Evolutionary conservation across 2,888 invertebrate genomes (phyloP), one percentile per base, ranked within the genome.

Genomic region (Merodon equestris): DNA sequence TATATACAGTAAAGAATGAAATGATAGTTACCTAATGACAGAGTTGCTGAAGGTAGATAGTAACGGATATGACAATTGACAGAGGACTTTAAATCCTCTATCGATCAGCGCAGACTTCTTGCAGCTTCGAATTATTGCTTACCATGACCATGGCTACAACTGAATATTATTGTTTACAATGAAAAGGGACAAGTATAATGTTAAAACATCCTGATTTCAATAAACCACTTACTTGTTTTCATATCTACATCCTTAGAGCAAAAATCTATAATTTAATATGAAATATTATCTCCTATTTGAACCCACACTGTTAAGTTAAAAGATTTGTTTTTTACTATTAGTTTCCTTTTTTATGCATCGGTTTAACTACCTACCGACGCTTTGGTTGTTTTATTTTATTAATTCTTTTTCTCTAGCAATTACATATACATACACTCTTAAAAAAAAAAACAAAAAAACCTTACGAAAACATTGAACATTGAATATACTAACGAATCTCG

Each of bases 401-500:
- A 1, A 48, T 27, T 27, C 7, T 50, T 40, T 14, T 19, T 56
- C 47, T 44, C 13, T 51, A 54, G 51, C 2, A 34, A 60, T 50
- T 27, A 51, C 54, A 70, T 45, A 64, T 7, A 27, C 27, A 70
- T 45, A 64, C 27, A 27, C 27, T 27, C 27, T 27, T 27, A 27
- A 7, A 27, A 27, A 27, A 47, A 47, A 36, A 54, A 34, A 45
- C 13, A 27, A 34, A 38, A 64, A 38, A 38, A 14, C 19, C n/a
- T n/a, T 10, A 38, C 45, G 27, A 27, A 27, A 27, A 27, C n/a
- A n/a, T n/a, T n/a, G 27, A 27, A 44, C 64, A 57, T 51, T 58
- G 38, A 67, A 58, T 48, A 50, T 61, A 67, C 72, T 72, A 77
- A 77, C 76, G 76, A 76, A 72, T 72, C 72, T 72, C 44, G 67